These are phyloP conservation scores for Autographa gamma DNA, from an alignment of 2,888 invertebrate genomes.

Conservation along the genomic window DNA sequence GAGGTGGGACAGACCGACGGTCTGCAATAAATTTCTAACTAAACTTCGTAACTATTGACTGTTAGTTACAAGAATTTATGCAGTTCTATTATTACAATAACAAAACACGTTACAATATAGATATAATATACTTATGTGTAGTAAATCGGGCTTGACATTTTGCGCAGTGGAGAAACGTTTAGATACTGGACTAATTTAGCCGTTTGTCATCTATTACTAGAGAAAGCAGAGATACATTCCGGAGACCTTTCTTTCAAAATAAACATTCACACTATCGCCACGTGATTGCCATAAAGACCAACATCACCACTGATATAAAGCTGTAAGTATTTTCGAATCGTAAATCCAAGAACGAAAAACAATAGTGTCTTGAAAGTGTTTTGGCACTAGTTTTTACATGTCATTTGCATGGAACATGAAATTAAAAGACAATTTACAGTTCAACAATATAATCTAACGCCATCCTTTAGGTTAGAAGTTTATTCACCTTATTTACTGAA, in stretches of 20 bases:
- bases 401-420: not conserved
- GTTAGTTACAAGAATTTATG: not conserved
- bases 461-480: not conserved
- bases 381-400: not conserved
- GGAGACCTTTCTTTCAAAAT: constrained; percentile 1
- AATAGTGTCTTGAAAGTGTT: not conserved
- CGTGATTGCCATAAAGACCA: constrained; percentile 2
- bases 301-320: not conserved
- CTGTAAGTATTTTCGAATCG: constrained; percentile 2
- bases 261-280: not conserved
- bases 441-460: not conserved
- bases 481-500: not conserved
- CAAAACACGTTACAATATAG: not conserved
- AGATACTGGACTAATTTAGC: constrained; percentile 2
- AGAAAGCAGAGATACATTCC: constrained; percentile 1
- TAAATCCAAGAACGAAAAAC: not conserved
- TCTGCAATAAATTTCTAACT: not conserved
- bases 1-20: too few species aligned
- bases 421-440: not conserved
- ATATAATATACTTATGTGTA: not conserved
- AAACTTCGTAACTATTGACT: not conserved
- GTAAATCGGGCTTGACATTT: constrained; percentile 2
- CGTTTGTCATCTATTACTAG: constrained; percentile 4
- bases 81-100: constrained; percentile 2
- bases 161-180: not conserved